A percentile compares a stretch with the other conserved stretches of the same genome.
Evolutionary conservation across 2,113 vertebrate species (phyloP).

Genomic region (Clarias batrachus): DNA sequence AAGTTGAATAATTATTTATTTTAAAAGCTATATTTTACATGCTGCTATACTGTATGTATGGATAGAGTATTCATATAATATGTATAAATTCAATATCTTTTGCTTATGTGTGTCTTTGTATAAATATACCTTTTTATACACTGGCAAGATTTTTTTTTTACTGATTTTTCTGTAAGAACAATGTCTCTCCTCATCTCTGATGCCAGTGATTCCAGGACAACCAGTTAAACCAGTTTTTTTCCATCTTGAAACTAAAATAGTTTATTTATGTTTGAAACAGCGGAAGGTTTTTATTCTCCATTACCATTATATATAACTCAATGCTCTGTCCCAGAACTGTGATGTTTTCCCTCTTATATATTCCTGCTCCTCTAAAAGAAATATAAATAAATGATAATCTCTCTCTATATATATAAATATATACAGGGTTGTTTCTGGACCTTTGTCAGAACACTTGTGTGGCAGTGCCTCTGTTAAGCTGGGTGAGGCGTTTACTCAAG

Average conservation of each 20-base stretch:
- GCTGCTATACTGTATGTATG: slow-evolving; percentile 19
- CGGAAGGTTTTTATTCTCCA: not conserved
- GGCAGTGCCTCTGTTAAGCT: not conserved
- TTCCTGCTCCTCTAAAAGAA: not conserved
- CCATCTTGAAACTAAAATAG: not conserved
- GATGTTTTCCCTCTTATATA: not conserved
- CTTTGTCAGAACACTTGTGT: not conserved
- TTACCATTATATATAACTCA: not conserved
- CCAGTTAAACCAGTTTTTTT: not conserved
- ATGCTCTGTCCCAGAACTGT: not conserved
- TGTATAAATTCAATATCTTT: slow-evolving; percentile 24
- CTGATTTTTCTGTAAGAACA: not conserved
- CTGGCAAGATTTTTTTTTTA: slow-evolving; percentile 9
- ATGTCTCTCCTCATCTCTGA: not conserved
- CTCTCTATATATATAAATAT: not conserved
- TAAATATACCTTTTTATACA: slow-evolving; percentile 35
- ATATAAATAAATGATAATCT: slow-evolving; percentile 14
- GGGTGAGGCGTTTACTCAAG: not conserved
- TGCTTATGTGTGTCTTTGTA: slow-evolving; percentile 29
- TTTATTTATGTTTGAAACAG: not conserved
- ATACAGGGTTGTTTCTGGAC: slow-evolving; percentile 4
- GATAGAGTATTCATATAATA: slow-evolving; percentile 15
- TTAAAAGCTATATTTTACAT: slow-evolving; percentile 37
- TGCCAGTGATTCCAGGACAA: not conserved
- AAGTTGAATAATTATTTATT: slow-evolving; percentile 37